Evolutionary conservation across 2,797 vertebrate genomes (phyloP).

Genomic region (Hoplostethus mediterraneus): DNA sequence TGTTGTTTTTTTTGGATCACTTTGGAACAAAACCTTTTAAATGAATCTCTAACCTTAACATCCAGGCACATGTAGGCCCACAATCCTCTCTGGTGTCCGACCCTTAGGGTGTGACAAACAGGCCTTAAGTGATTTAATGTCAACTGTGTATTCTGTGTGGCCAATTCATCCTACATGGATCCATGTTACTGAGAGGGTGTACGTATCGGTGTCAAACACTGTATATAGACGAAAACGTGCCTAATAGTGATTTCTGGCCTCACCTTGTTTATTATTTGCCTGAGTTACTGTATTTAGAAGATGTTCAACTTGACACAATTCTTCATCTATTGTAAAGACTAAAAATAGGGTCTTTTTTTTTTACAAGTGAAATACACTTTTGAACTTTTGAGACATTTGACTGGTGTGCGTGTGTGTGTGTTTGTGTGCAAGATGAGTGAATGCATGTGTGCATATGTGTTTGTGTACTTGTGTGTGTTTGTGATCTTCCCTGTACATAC

Average conservation of each 20-base stretch:
- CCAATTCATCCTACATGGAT: not conserved
- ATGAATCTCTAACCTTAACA: slow-evolving; percentile 50
- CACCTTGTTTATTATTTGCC: slow-evolving; percentile 35
- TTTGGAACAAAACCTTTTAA: slow-evolving; percentile 39
- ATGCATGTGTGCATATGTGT: slow-evolving; percentile 20
- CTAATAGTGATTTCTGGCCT: slow-evolving; percentile 46
- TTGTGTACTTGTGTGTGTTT: slow-evolving; percentile 33
- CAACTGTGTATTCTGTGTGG: slow-evolving; percentile 5
- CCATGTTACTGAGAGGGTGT: slow-evolving; percentile 14
- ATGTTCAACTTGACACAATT: slow-evolving; percentile 47
- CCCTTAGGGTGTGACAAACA: slow-evolving; percentile 13
- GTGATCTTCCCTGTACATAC: slow-evolving; percentile 57
- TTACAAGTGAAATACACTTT: slow-evolving; percentile 8
- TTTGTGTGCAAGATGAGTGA: not conserved
- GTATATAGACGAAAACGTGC: slow-evolving; percentile 64
- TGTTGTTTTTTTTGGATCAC: not conserved
- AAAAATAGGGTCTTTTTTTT: slow-evolving; percentile 24
- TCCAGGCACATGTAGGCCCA: slow-evolving; percentile 14
- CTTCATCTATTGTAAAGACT: slow-evolving; percentile 51
- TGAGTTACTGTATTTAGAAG: slow-evolving; percentile 50
- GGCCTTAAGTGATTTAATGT: slow-evolving; percentile 17
- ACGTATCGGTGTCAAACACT: slow-evolving; percentile 19
- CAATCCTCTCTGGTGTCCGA: not conserved
- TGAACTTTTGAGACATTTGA: not conserved
- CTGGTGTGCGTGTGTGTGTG: slow-evolving; percentile 9